Evolutionary conservation across 2,113 vertebrate species (phyloP), one percentile per base, ranked within the genome.

Genomic region (Melanostigma gelatinosum): DNA sequence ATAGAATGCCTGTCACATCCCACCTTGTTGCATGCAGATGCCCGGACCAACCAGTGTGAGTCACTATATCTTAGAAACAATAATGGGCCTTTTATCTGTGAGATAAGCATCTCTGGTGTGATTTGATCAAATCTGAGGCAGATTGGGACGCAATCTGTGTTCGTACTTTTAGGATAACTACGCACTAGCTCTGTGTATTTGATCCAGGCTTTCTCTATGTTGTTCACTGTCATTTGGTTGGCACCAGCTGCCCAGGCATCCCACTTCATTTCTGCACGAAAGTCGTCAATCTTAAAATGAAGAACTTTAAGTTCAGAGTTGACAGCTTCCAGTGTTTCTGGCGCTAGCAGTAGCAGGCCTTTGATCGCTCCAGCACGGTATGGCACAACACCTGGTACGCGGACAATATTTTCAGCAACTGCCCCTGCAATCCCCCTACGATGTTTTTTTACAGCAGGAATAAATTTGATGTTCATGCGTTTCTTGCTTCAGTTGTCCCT

Each of bases 381-480:
- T 55, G 4, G 2, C 13, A 50, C 68, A 55, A 1, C 34, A 24
- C 1, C 13, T 55, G 66, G 66, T 11, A 22, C 1, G 8, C 0
- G 1, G 11, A 1, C 3, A 22, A 68, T 3, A n/a, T 0, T 1
- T 1, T 13, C 4, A 57, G 2, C 0, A 29, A 8, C 15, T 40
- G 6, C 4, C 34, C 34, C 1, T 57, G 15, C 69, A 29, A 71
- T 0, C 5, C 0, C 4, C 36, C 4, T 7, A 20, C 7, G 8
- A 40, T 71, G 1, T 1, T 42, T 7, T 36, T 42, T 71, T 29
- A 29, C 24, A 42, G n/a, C 36, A 71, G 18, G 4, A 20, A 2
- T 1, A 0, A 12, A 0, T 12, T 68, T 0, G 3, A 52, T 0
- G 18, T 46, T 4, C 1, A 6, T 42, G 12, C 1, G 4, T 12